phyloP scores from a whole-genome alignment of 2,113 vertebrate genomes.

The Actinemys pallida region DNA sequence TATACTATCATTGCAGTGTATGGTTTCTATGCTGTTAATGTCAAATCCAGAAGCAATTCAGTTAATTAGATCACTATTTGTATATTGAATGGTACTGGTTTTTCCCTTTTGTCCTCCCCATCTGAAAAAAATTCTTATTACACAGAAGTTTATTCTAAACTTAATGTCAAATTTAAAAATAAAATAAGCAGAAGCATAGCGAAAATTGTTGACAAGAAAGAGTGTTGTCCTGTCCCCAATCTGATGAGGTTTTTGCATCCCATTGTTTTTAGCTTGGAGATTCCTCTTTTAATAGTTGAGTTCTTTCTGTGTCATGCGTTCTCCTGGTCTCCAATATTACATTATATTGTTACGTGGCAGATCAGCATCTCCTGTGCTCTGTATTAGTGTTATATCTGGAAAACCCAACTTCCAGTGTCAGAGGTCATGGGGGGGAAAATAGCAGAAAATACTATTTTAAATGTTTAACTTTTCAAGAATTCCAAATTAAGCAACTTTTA shows the following conservation, averaged over 20 bases:
- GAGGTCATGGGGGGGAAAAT: neutral
- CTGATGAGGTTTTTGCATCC: neutral
- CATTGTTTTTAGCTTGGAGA: neutral
- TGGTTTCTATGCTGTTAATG: neutral
- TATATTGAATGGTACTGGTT: neutral
- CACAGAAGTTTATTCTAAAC: neutral
- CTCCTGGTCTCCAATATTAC: neutral
- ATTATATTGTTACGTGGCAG: neutral
- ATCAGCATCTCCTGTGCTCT: neutral
- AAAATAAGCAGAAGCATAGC: neutral
- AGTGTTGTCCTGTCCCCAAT: neutral
- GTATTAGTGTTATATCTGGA: neutral
- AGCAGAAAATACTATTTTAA: fast-evolving
- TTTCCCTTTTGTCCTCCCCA: neutral
- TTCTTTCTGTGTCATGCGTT: neutral
- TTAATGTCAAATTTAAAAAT: neutral
- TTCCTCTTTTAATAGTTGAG: neutral
- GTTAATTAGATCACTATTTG: neutral
- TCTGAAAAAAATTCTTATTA: no score
- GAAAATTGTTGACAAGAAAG: neutral
- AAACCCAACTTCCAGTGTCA: neutral
- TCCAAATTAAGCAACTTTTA: neutral
- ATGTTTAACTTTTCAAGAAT: neutral
- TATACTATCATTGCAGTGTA: neutral
- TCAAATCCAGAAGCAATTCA: neutral